Evolutionary conservation across 1,140 invertebrate species (phyloP).

Genomic region (Calephelis nemesis): DNA sequence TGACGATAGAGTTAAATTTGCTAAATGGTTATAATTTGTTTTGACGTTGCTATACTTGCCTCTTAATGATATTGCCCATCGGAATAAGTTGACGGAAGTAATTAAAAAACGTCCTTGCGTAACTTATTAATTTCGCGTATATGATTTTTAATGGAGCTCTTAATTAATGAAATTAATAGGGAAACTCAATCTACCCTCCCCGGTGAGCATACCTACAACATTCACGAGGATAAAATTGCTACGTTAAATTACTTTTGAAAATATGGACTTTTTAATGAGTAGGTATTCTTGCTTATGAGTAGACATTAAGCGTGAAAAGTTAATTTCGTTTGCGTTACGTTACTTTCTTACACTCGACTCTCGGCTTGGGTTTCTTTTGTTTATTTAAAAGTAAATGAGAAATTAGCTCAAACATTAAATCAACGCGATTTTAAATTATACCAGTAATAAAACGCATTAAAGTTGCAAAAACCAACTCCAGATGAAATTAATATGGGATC

Average conservation of each 20-base stretch:
- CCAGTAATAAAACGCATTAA: no score
- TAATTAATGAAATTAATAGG: slow-evolving; percentile 19
- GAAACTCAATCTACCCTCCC: slow-evolving; percentile 13
- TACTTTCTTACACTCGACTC: no score
- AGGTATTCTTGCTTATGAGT: not conserved
- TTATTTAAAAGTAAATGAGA: no score
- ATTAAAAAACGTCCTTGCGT: slow-evolving; percentile 13
- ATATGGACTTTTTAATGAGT: not conserved
- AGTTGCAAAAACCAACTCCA: no score
- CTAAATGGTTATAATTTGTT: not conserved
- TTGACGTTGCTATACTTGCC: not conserved
- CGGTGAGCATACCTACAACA: slow-evolving; percentile 7
- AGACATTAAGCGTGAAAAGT: no score
- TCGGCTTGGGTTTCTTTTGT: no score
- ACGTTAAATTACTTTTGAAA: not conserved
- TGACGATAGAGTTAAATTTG: not conserved
- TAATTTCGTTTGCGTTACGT: no score
- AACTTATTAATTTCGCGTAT: slow-evolving; percentile 12
- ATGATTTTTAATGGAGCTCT: slow-evolving; percentile 16
- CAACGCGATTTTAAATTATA: no score
- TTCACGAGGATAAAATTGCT: slow-evolving; percentile 5
- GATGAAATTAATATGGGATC: no score
- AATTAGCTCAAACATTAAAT: no score
- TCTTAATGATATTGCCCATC: slow-evolving; percentile 10
- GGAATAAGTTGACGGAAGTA: slow-evolving; percentile 9